These are phyloP conservation scores for Delichon dasypus DNA, from an alignment of 2,797 vertebrate genomes.

Conservation along the genomic window DNA sequence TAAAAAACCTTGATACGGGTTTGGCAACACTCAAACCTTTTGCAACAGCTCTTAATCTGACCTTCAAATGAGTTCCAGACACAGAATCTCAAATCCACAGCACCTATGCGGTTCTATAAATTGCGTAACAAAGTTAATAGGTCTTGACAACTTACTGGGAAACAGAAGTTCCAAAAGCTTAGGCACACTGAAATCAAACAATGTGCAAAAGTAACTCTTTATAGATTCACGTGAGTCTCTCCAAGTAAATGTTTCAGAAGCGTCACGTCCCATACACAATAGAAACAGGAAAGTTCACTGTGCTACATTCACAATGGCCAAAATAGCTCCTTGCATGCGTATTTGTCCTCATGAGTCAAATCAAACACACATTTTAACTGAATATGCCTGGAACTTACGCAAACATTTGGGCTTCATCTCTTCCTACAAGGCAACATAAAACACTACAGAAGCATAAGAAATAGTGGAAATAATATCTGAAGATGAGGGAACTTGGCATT, in stretches of 20 bases:
- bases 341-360: neutral
- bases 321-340: neutral
- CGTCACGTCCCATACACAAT: neutral
- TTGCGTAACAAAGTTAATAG: neutral
- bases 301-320: neutral
- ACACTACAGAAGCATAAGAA: neutral
- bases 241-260: neutral
- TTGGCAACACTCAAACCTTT: neutral
- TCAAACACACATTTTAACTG: neutral
- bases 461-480: neutral
- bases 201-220: neutral
- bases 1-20: neutral
- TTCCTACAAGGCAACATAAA: neutral
- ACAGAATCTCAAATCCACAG: neutral
- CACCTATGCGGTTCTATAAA: neutral
- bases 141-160: neutral
- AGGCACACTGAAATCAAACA: neutral
- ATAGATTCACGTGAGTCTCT: neutral
- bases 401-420: neutral
- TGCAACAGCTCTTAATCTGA: neutral
- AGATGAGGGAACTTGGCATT: neutral
- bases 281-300: neutral
- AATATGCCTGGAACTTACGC: neutral
- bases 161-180: neutral
- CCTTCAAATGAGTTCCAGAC: neutral